Percentiles rank a stretch among this genome's conserved stretches.
These are phyloP conservation scores for Sebastes alutus DNA, from an alignment of 2,797 vertebrate species.

Conservation along the genomic window DNA sequence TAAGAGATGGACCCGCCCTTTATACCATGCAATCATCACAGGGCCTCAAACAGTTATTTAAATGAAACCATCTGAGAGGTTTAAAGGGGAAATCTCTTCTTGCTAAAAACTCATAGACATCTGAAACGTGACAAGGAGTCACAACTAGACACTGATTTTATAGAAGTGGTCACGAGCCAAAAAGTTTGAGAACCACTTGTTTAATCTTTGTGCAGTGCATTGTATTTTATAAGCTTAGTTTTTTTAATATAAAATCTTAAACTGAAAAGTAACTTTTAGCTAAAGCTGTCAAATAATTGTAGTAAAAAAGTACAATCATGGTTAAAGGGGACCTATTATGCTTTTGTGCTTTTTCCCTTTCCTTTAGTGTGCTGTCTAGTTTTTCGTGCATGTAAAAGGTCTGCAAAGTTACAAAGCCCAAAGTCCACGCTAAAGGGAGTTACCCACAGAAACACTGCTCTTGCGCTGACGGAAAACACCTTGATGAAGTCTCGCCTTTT, in stretches of 20 bases:
- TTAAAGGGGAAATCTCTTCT: not conserved
- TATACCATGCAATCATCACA: too few species aligned
- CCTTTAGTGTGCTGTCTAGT: too few species aligned
- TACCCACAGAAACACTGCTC: too few species aligned
- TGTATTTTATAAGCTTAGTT: not conserved
- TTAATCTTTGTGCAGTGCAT: not conserved
- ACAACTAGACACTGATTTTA: not conserved
- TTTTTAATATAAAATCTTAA: not conserved
- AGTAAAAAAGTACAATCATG: not conserved
- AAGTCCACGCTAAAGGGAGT: too few species aligned
- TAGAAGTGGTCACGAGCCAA: not conserved
- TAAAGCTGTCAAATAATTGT: not conserved
- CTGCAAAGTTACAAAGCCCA: too few species aligned
- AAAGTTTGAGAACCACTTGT: not conserved
- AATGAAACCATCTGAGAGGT: not conserved
- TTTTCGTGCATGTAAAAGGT: too few species aligned
- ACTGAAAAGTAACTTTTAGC: not conserved
- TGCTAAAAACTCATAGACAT: not conserved
- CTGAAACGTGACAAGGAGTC: not conserved
- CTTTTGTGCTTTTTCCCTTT: too few species aligned
- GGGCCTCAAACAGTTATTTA: not conserved
- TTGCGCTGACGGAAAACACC: accelerated
- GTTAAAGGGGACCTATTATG: not conserved
- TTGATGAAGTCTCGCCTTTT: too few species aligned
- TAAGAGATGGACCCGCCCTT: too few species aligned